Evolutionary conservation across 2,113 vertebrate species (phyloP), one percentile per base, ranked within the genome.

Genomic region (Atrichornis clamosus): DNA sequence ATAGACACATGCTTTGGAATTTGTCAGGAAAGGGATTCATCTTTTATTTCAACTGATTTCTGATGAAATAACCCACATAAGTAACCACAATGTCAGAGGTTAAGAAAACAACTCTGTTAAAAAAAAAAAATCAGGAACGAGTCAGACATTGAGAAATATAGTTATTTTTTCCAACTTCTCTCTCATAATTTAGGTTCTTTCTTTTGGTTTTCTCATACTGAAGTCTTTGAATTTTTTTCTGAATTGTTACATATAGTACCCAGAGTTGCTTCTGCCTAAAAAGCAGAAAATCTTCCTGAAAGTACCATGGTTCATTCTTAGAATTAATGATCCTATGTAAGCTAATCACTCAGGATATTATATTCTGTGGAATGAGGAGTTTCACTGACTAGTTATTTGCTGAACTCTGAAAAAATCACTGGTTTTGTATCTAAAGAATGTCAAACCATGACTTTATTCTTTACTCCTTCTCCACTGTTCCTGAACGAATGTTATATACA

Each of bases 11-110:
- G 52, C 65, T 89, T 81, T 93, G 52, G 52, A 77, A 78, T 75
- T 91, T 95, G 47, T 78, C 21, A 55, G 84, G 28, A 81, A 68
- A 81, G 39, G 28, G 76, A 91, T 77, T 91, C 3, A 68, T 93
- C 67, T 91, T 95, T 78, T 82, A 59, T 84, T 94, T 88, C 68
- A 86, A 55, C 37, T 74, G 46, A 44, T 88, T 94, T 88, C 63
- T 77, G 67, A 88, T 88, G 59, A 73, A 94, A 90, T 83, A 85
- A 12, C 58, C 75, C 67, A 37, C 72, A 90, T 30, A 85, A 79
- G 20, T 88, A 90, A 90, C 88, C 63, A 79, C 63, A 90, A 37
- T 83, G 59, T 58, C 49, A 83, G 65, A 89, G 74, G 70, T 88
- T 85, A 93, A n/a, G 50, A 21, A 87, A 92, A 79, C 39, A 73